Evolutionary conservation across 2,888 invertebrate genomes (phyloP), one percentile per base, ranked within the genome.

Genomic region (Sphaerophoria taeniata): DNA sequence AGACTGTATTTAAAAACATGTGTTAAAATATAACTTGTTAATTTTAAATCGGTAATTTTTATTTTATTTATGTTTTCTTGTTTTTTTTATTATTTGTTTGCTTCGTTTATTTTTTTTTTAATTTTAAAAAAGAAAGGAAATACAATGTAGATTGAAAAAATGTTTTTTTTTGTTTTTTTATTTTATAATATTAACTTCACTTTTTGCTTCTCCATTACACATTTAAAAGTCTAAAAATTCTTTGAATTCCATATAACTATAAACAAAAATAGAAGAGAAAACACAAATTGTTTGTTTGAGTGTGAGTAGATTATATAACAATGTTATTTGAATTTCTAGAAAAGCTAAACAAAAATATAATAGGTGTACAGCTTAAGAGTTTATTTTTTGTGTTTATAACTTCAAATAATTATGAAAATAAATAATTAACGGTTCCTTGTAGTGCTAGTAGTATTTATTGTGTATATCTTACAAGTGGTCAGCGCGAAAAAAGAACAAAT

Each of bases 401-500:
- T 82, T 73, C 60, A 82, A 81, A 77, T 72, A 67, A 81, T 60
- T 24, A 24, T 16, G 77, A 58, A 82, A 69, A 78, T 55, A 61
- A 72, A 61, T 49, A 79, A 43, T 43, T 71, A 71, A 58, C 56
- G 73, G 69, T 73, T 47, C 51, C 16, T 51, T 51, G 34, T 51
- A 14, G 43, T 51, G 24, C 24, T 24, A 24, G 24, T 73, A 65
- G 47, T 77, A 79, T 47, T 47, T 78, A 74, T 65, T 75, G 63
- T 47, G 75, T 79, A 80, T 84, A 84, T 84, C 84, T 84, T 84
- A 84, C 84, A 84, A 79, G 84, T 84, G 84, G 80, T 72, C 84
- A 84, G 84, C 84, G 84, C 80, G 61, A 79, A 79, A 84, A 43
- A 79, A 75, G 61, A 67, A 79, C 16, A 81, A 69, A 73, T 43